Conservation (phyloP, 2,888 invertebrate species). For the Oxyteleia sp. region DNA sequence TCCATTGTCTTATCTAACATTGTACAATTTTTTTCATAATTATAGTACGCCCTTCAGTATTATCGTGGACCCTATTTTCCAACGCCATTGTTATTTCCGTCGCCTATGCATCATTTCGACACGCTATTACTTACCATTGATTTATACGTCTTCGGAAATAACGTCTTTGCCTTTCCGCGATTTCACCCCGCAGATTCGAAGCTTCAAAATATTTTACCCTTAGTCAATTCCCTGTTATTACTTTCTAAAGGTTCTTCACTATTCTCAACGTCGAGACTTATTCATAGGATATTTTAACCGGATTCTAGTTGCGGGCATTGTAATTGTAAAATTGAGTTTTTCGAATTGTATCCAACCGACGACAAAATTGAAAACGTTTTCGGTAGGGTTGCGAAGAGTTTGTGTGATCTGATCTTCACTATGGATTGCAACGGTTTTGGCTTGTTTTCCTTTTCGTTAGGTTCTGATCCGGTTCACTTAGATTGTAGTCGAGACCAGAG, state of each 20-base stretch:
- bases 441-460: slow-evolving; percentile 56
- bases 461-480: slow-evolving; percentile 59
- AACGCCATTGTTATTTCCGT: neutral
- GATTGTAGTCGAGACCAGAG: slow-evolving; percentile 23
- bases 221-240: slow-evolving; percentile 41
- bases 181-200: neutral
- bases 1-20: slow-evolving; percentile 1
- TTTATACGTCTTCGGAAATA: slow-evolving; percentile 34
- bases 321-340: slow-evolving; percentile 21
- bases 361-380: slow-evolving; percentile 61
- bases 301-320: slow-evolving; percentile 3
- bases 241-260: neutral
- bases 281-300: slow-evolving; percentile 25
- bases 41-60: neutral
- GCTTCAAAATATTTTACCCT: slow-evolving; percentile 32
- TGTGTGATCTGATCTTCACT: slow-evolving; percentile 48
- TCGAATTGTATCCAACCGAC: slow-evolving; percentile 6
- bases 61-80: neutral
- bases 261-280: slow-evolving; percentile 12
- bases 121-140: slow-evolving; percentile 19
- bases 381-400: slow-evolving; percentile 16
- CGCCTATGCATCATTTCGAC: slow-evolving; percentile 18
- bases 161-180: slow-evolving; percentile 5
- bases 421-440: slow-evolving; percentile 55
- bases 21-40: neutral